Percentiles rank a stretch among this genome's conserved stretches.
Evolutionary conservation across 1,140 invertebrate species (phyloP).

Genomic region (Hypsibius dujardini): DNA sequence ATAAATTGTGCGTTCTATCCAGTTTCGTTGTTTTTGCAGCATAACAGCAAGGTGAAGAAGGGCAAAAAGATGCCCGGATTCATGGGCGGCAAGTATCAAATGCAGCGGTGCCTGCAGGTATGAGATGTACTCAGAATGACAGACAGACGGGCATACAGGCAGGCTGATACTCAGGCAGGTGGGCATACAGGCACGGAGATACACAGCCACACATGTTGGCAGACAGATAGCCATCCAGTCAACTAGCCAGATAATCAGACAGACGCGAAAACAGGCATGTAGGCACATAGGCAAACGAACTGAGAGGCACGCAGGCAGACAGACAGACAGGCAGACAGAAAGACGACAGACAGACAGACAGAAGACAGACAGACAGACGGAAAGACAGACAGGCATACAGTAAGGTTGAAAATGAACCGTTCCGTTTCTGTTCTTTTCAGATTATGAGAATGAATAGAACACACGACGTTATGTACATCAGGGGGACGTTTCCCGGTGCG

Average conservation of each 20-base stretch:
- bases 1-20: not conserved
- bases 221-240: too few species aligned
- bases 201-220: too few species aligned
- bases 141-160: too few species aligned
- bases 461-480: slow-evolving; percentile 74
- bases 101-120: slow-evolving; percentile 46
- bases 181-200: too few species aligned
- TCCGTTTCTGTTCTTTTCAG: slow-evolving; percentile 31
- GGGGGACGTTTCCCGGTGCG: slow-evolving; percentile 62
- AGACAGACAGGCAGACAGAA: too few species aligned
- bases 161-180: too few species aligned
- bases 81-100: slow-evolving; percentile 63
- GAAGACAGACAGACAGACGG: slow-evolving; percentile 32
- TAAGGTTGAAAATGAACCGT: not conserved
- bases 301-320: too few species aligned
- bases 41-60: slow-evolving; percentile 68
- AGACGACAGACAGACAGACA: too few species aligned
- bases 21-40: slow-evolving; percentile 26
- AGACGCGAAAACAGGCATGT: too few species aligned
- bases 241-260: too few species aligned
- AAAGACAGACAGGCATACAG: not conserved
- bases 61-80: slow-evolving; percentile 92
- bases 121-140: too few species aligned
- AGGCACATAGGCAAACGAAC: too few species aligned
- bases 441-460: slow-evolving; percentile 79